phyloP scores from a whole-genome alignment of 2,113 vertebrate genomes.

The Dendropsophus ebraccatus region DNA sequence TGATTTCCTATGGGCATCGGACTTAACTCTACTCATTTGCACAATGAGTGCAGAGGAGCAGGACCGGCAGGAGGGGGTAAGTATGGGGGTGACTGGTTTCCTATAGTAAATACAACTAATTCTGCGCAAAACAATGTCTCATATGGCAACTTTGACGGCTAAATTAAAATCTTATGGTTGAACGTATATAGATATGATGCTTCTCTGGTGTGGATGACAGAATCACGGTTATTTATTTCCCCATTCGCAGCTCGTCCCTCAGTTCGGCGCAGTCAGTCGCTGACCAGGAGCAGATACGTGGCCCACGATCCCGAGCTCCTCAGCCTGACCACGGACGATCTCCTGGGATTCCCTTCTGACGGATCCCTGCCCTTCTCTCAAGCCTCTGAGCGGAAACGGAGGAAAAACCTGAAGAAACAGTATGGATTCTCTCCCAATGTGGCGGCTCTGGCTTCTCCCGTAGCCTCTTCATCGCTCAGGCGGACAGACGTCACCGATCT shows the following conservation, averaged over 20 bases:
- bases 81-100: no score
- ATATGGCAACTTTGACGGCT: no score
- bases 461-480: neutral
- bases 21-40: no score
- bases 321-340: slow-evolving; percentile 87
- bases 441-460: neutral
- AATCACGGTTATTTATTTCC: neutral
- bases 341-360: slow-evolving; percentile 79
- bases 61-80: no score
- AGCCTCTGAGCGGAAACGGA: slow-evolving; percentile 25
- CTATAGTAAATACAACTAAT: no score
- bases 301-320: slow-evolving; percentile 71
- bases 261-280: neutral
- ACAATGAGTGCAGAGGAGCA: no score
- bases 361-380: slow-evolving; percentile 77
- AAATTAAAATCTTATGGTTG: no score
- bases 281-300: slow-evolving; percentile 51
- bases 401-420: slow-evolving; percentile 53
- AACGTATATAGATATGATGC: no score
- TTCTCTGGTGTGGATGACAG: no score
- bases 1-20: no score
- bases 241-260: slow-evolving; percentile 59
- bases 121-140: no score
- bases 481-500: slow-evolving; percentile 34
- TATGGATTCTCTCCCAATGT: neutral